Evolutionary conservation across 2,797 vertebrate species (phyloP), one percentile per base, ranked within the genome.

Genomic region (Sebastes jordani): DNA sequence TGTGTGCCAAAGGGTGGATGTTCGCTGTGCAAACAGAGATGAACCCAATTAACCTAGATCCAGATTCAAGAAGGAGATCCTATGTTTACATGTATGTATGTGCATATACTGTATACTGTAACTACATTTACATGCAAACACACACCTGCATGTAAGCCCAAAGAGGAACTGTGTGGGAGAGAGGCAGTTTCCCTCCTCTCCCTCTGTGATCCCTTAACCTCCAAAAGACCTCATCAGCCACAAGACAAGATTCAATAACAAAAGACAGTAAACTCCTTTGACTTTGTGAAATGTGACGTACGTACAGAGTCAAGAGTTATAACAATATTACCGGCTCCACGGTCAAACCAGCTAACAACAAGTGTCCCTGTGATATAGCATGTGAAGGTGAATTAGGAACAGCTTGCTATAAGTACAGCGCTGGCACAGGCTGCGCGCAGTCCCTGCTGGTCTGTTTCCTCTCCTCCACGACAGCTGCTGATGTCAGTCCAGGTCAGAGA

Each of bases 401-500:
- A 83, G 82, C 80, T 85, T 71, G 83, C 82, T 78, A 27, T 80
- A 90, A 85, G 79, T 69, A 84, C 87, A 85, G 42, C 10, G 23
- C 73, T 85, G 84, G 84, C 83, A 87, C 58, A 60, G 62, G 71
- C 82, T 62, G 61, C 27, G 52, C 20, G 7, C 63, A 84, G 83
- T 75, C 74, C 85, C 81, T 82, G 83, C 82, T 86, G 73, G 65
- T 82, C 84, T 66, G 65, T 73, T 85, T 87, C 74, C 60, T 91
- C 81, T 90, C 84, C 79, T 89, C 88, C 62, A 81, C 78, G 81
- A 69, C 93, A 94, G 90, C 93, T 92, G 93, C 84, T 84, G 81
- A 87, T 90, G 91, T 94, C 92, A 89, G 92, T 91, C 91, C 85
- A 88, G 89, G 88, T 93, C 89, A 92, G 86, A 90, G 76, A 91